phyloP scores from a whole-genome alignment of 1,140 invertebrate genomes.

The Brachionus calyciflorus region DNA sequence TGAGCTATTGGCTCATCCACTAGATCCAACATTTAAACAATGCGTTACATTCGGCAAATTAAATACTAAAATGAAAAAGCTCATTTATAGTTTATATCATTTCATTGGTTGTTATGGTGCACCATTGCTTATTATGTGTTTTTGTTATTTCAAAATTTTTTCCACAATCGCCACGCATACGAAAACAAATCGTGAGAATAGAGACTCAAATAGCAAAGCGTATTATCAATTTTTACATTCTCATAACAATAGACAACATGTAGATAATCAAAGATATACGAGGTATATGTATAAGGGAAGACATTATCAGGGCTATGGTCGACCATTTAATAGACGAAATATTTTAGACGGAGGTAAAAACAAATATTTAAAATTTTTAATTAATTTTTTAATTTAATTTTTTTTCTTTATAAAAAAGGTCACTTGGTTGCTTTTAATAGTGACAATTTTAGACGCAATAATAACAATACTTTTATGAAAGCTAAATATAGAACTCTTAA shows the following conservation, averaged over 20 bases:
- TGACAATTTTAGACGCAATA: not conserved
- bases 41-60: conserved; percentile 36
- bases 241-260: not conserved
- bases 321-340: conserved; percentile 12
- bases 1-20: conserved; percentile 31
- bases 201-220: not conserved
- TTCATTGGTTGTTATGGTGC: conserved; percentile 46
- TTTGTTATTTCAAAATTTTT: conserved; percentile 45
- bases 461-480: conserved; percentile 34
- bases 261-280: not conserved
- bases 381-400: no score
- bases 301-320: not conserved
- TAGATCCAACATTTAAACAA: conserved; percentile 35
- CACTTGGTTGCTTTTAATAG: not conserved
- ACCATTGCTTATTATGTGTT: conserved; percentile 42
- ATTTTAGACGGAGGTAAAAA: not conserved
- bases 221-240: not conserved
- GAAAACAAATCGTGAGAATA: not conserved
- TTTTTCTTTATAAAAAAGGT: no score
- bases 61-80: conserved; percentile 39
- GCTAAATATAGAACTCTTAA: conserved; percentile 43
- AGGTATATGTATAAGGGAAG: not conserved
- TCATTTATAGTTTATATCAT: conserved; percentile 31
- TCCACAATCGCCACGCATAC: conserved; percentile 27
- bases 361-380: not conserved